phyloP scores from a whole-genome alignment of 1,140 invertebrate species.

The Drosophila ficusphila region DNA sequence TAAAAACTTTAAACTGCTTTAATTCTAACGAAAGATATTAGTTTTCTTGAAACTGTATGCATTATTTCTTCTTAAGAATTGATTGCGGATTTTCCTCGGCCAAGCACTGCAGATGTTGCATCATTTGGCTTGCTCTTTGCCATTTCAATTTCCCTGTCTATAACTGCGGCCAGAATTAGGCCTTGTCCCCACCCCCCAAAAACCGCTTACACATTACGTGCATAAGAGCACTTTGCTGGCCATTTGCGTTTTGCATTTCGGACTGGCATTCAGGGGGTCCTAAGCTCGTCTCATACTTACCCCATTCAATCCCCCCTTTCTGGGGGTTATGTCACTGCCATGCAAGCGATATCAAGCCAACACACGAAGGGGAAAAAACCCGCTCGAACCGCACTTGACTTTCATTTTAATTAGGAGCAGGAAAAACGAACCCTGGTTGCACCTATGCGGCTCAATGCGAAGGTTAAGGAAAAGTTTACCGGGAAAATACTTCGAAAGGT shows the following conservation, averaged over 20 bases:
- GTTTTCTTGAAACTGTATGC: no score
- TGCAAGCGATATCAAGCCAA: slow-evolving; percentile 26
- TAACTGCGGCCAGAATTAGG: slow-evolving; percentile 16
- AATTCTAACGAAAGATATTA: no score
- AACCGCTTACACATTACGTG: slow-evolving; percentile 57
- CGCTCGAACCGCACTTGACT: slow-evolving; percentile 38
- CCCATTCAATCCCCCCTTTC: neutral
- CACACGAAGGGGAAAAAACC: slow-evolving; percentile 12
- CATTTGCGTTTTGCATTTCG: slow-evolving; percentile 59
- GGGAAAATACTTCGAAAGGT: neutral
- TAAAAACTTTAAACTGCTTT: no score
- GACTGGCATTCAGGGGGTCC: slow-evolving; percentile 10
- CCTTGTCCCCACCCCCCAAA: slow-evolving; percentile 16
- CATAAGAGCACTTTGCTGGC: slow-evolving; percentile 64
- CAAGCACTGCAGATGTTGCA: slow-evolving; percentile 40
- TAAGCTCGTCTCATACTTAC: neutral
- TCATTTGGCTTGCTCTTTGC: slow-evolving; percentile 44
- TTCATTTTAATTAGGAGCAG: slow-evolving; percentile 52
- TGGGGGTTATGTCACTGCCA: slow-evolving; percentile 51
- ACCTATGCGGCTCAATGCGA: slow-evolving; percentile 22
- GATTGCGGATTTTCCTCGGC: slow-evolving; percentile 11
- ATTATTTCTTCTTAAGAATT: no score
- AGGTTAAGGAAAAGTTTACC: slow-evolving; percentile 14
- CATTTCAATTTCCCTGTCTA: slow-evolving; percentile 39
- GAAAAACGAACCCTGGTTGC: slow-evolving; percentile 3